These are phyloP conservation scores for Himalopsyche anomala DNA, from an alignment of 2,888 invertebrate genomes.

Conservation along the genomic window DNA sequence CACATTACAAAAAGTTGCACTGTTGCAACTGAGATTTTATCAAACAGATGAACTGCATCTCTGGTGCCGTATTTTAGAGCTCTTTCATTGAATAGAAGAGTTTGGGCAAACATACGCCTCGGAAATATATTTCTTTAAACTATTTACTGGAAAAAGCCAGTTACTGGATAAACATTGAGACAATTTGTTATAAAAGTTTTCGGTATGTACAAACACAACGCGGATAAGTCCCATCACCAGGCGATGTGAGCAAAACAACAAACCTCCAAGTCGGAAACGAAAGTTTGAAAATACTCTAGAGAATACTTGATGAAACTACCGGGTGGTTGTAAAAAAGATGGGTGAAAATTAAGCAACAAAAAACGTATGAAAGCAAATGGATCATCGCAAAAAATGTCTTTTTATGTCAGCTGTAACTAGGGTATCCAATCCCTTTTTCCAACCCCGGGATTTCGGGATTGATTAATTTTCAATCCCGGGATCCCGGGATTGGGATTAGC, in stretches of 20 bases:
- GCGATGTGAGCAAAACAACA: constrained; percentile 32
- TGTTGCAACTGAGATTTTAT: no score
- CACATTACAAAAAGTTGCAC: no score
- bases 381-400: no score
- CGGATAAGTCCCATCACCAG: constrained; percentile 31
- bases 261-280: constrained; percentile 37
- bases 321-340: not conserved
- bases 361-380: no score
- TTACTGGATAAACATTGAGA: constrained; percentile 24
- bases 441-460: no score
- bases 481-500: no score
- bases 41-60: not conserved
- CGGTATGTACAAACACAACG: constrained; percentile 13
- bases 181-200: constrained; percentile 37
- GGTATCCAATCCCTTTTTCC: no score
- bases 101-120: not conserved
- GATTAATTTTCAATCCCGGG: no score
- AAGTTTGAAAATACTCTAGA: constrained; percentile 34
- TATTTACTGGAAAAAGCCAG: constrained; percentile 24
- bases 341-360: no score
- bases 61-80: not conserved
- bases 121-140: constrained; percentile 20
- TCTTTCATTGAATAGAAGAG: not conserved
- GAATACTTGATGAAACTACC: constrained; percentile 32
- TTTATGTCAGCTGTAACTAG: no score